These are phyloP conservation scores for Lampropteryx suffumata DNA, from an alignment of 2,888 invertebrate genomes.

Conservation along the genomic window DNA sequence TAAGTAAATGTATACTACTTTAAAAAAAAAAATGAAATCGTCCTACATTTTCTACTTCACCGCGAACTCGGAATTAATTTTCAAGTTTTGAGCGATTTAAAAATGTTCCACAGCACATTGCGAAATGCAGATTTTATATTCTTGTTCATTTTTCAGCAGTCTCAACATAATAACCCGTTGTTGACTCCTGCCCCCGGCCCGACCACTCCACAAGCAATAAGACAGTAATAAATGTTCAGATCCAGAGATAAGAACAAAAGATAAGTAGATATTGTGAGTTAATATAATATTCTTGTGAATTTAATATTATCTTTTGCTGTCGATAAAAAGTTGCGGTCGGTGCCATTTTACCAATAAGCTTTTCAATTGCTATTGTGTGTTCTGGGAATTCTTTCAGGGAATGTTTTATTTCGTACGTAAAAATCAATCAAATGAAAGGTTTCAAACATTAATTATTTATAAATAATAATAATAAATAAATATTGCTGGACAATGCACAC, in stretches of 20 bases:
- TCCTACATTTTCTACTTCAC: slow-evolving; percentile 24
- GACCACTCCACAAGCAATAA: slow-evolving; percentile 78
- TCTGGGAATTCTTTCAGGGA: slow-evolving; percentile 25
- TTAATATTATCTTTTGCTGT: slow-evolving; percentile 64
- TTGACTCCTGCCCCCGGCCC: slow-evolving; percentile 71
- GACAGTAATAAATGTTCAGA: slow-evolving; percentile 80
- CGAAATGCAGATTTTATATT: slow-evolving; percentile 64
- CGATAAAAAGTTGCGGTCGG: slow-evolving; percentile 50
- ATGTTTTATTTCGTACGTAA: no score
- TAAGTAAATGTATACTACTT: no score
- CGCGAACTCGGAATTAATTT: slow-evolving; percentile 37
- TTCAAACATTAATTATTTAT: no score
- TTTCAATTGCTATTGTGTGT: slow-evolving; percentile 42
- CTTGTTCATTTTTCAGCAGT: slow-evolving; percentile 75
- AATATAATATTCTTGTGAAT: slow-evolving; percentile 63
- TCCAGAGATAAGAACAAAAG: slow-evolving; percentile 73
- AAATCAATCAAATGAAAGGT: no score
- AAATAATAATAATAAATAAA: no score
- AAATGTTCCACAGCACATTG: slow-evolving; percentile 51
- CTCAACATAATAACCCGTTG: slow-evolving; percentile 80
- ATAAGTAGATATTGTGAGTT: slow-evolving; percentile 77
- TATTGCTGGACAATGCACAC: no score
- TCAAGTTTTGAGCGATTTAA: slow-evolving; percentile 44
- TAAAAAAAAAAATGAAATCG: not conserved
- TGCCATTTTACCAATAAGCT: slow-evolving; percentile 50